Base-by-base conservation (phyloP, 2,797 vertebrate genomes). In the Eospalax fontanierii region DNA sequence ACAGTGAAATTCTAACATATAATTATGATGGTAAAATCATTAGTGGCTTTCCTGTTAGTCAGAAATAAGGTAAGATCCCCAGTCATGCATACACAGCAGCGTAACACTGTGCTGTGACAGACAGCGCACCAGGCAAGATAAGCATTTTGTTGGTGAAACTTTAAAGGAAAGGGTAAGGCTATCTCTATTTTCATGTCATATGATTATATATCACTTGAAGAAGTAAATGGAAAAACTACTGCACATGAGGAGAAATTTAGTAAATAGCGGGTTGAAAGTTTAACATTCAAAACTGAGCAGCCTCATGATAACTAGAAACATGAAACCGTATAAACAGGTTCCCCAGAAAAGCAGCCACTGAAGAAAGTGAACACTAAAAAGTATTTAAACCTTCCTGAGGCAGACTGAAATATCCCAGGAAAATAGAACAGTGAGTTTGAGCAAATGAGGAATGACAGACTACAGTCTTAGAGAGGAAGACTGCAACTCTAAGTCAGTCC, bases 191-290 rank as follows among this genome's bases (percentile, higher is more conserved):
- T 18, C 15, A 54, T 88, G 46, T 24, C 33, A 4, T 59, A 6
- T 74, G 70, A 63, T 59, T 74, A 71, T 43, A 14, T 82, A 38
- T 46, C 75, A 5, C 14, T 93, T 4, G 30, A 73, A 90, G 54
- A 5, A 91, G 11, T 79, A 7, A 87, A 63, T 74, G 8, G 43
- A 78, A 74, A 96, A 89, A 22, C 30, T 88, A 70, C 33, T 87
- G 8, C 3, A 94, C 87, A 68, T 88, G 7, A 78, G 59, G 18
- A 85, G 83, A 91, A 63, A 40, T 68, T 86, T 63, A 7, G 28
- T 81, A 94, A 88, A 7, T 65, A 66, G 30, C 35, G 80, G 46
- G 12, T 87, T 94, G 71, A 70, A 86, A 90, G 81, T 68, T 88
- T 74, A 86, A 82, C 26, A 88, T 84, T 59, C 2, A 59, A 63